Base-by-base conservation (phyloP, 2,797 vertebrate genomes). In the Hephaestus fuliginosus region DNA sequence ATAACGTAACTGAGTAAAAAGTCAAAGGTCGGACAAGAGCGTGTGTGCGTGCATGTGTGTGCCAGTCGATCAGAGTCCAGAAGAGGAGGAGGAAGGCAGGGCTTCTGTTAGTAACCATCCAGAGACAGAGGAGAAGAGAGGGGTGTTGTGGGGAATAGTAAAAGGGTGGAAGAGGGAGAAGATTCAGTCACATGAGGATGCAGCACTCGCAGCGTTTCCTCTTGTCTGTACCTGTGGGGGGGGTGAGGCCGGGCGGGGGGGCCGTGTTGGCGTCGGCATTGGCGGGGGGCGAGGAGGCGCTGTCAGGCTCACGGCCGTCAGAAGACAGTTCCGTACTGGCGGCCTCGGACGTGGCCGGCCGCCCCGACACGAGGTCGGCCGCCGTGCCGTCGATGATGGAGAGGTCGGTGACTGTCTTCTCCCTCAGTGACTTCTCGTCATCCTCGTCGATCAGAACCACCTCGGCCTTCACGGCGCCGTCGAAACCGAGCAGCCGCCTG, bases 121-220 rank as follows among this genome's bases (percentile, higher is more conserved):
- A 95, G 85, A 91, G 78, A 93, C 68, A 92, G 87, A 89, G 87
- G 83, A 85, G 79, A 78, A 84, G 92, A 91, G 88, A 91, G 76
- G 84, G 79, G 84, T 74, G 69, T 83, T 86, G 85, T 77, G 87
- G 93, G 90, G 85, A 79, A 90, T 89, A 90, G 91, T 90, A 90
- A 91, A 90, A 93, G 87, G 78, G 83, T 93, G 93, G 91, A 94
- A 93, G 91, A 91, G 93, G 95, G 84, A 84, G 74, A 91, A 91
- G 90, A 86, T 76, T 92, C 92, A 93, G 91, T 99, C 97, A 99
- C 98, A 99, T 99, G 95, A 99, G 95, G 96, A 97, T 95, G 97
- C 98, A 99, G 97, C 98, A 99, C 86, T 97, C 95, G 97, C 98
- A 99, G 95, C 96, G 97, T 95, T 97, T 97, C 98, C 98, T 98